Base-by-base conservation (phyloP, 2,113 vertebrate genomes). In the Recurvirostra avosetta region DNA sequence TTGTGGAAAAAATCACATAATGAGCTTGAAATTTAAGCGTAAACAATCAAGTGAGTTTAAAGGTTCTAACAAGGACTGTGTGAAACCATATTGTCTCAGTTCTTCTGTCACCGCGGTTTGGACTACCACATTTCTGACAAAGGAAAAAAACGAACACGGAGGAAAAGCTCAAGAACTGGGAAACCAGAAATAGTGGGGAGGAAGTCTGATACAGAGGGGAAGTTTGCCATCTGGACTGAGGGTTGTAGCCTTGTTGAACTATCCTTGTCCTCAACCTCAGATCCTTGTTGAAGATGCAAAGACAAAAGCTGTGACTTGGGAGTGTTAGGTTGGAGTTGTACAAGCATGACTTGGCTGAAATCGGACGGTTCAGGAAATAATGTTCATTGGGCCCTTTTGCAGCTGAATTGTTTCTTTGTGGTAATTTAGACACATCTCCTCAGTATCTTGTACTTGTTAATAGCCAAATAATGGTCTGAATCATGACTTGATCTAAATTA, bases 401-500 rank as follows among this genome's bases (percentile, higher is more conserved):
- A 47, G 56, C 62, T 65, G 30, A 52, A 10, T 62, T 71, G 9
- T 85, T 94, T 88, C 27, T 81, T 25, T 1, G 1, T 38, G n/a
- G 2, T 50, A 21, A 26, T 55, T 84, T 32, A 84, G 68, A 45
- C 0, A 2, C 9, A 16, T 53, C 19, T 15, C 13, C 20, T 83
- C 29, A 9, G 30, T 83, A 25, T 53, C 59, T 90, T 83, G 21
- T 56, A 41, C 50, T 79, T 83, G 27, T 66, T 95, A 85, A 82
- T 89, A 71, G 38, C 47, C 63, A 74, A 92, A 92, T 83, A 86
- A 79, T 80, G 26, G 34, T 15, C 45, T 92, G 91, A 94, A 87
- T 92, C 8, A 18, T 91, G 56, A 84, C 20, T 5, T 83, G 52
- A 68, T 82, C 38, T 75, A 78, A 94, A 91, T 78, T 68, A 47